Conservation (phyloP, 2,888 invertebrate species). For the Nudaria mundana region DNA sequence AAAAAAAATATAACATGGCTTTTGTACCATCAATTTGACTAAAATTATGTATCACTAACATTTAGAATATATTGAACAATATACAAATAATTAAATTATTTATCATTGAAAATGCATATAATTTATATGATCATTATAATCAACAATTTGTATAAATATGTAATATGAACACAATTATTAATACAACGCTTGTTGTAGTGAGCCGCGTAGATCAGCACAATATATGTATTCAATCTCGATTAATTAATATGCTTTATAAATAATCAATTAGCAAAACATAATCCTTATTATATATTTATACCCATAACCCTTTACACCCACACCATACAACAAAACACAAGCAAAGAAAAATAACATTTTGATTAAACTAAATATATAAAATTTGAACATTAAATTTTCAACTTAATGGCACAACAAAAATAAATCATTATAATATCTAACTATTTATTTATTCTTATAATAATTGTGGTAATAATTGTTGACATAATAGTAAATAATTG, state of each 20-base stretch:
- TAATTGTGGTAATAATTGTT: neutral
- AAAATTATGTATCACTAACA: too few relatives aligned
- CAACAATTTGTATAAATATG: neutral
- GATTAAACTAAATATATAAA: neutral
- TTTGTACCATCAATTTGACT: too few relatives aligned
- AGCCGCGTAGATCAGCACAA: neutral
- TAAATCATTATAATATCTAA: neutral
- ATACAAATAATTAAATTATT: too few relatives aligned
- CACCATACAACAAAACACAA: neutral
- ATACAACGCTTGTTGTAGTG: neutral
- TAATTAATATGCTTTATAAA: too few relatives aligned
- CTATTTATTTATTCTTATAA: slow-evolving; percentile 1
- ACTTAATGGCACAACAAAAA: slow-evolving; percentile 1
- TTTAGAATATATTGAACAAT: too few relatives aligned
- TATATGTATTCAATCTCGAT: neutral
- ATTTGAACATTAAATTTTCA: neutral
- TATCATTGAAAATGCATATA: too few relatives aligned
- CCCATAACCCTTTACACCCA: neutral
- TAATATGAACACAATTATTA: neutral
- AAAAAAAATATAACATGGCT: too few relatives aligned
- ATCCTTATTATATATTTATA: neutral
- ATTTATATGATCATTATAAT: neutral
- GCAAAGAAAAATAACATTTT: neutral
- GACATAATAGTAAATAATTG: neutral
- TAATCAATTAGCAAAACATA: too few relatives aligned